Evolutionary conservation across 2,888 invertebrate species (phyloP).

Genomic region (Dorcus hopei): DNA sequence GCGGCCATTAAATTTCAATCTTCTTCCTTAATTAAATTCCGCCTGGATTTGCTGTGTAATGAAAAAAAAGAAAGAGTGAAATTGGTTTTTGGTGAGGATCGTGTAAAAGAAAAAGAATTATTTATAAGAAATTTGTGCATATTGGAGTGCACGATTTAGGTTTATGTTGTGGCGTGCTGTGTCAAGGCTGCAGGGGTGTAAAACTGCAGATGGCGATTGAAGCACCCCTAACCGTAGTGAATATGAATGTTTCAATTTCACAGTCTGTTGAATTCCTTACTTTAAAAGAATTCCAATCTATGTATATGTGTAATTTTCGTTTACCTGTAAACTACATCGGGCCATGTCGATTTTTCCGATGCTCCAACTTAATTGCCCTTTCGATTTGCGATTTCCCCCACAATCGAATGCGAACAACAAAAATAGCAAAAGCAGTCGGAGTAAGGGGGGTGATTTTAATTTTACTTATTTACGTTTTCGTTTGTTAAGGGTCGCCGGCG

Average conservation of each 20-base stretch:
- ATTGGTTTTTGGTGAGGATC: no score
- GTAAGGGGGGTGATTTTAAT: background rate
- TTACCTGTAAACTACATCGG: slow-evolving; percentile 19
- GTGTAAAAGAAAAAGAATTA: no score
- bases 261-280: slow-evolving; percentile 27
- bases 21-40: no score
- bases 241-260: slow-evolving; percentile 33
- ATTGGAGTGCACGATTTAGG: slow-evolving; percentile 15
- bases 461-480: slow-evolving; percentile 30
- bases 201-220: slow-evolving; percentile 24
- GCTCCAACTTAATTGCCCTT: background rate
- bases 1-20: no score
- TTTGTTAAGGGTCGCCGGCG: slow-evolving; percentile 17
- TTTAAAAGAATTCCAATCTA: slow-evolving; percentile 21
- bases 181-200: slow-evolving; percentile 16
- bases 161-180: slow-evolving; percentile 12
- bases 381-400: background rate
- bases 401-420: background rate
- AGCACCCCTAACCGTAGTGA: slow-evolving; percentile 18
- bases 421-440: slow-evolving; percentile 1
- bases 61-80: no score
- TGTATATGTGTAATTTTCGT: slow-evolving; percentile 4
- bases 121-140: no score
- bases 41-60: no score
- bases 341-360: slow-evolving; percentile 26